phyloP scores from a whole-genome alignment of 92 coral and sea anemone species.

The Zoanthus sansibaricus region DNA sequence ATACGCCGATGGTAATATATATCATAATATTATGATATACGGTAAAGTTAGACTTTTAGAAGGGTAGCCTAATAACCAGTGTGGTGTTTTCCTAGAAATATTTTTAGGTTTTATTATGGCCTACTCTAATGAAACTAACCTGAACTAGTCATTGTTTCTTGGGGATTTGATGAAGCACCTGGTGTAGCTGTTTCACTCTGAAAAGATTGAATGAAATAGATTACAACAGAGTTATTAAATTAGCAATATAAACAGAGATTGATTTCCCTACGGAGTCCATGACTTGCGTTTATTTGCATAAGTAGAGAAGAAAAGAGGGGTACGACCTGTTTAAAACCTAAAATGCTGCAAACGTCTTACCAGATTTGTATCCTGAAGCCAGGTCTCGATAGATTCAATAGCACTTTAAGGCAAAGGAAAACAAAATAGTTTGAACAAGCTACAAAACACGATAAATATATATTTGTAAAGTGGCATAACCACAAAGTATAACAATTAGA shows the following conservation, averaged over 20 bases:
- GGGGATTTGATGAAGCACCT: constrained; percentile 32
- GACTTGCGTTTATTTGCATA: too few species aligned
- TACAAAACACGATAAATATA: neutral
- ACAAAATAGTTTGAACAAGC: neutral
- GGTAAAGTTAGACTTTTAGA: too few species aligned
- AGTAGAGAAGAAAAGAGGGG: neutral
- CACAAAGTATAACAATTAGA: too few species aligned
- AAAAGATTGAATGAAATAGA: neutral
- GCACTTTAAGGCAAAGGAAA: constrained; percentile 58
- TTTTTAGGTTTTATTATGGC: too few species aligned
- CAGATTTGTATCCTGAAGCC: constrained; percentile 75
- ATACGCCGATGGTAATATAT: too few species aligned
- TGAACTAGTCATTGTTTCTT: constrained; percentile 63
- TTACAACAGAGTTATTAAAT: neutral
- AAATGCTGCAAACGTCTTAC: constrained; percentile 7
- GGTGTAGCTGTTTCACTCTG: neutral
- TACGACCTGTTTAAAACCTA: neutral
- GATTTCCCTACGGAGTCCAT: too few species aligned
- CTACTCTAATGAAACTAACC: constrained; percentile 39
- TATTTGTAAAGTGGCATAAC: too few species aligned
- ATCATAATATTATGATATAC: too few species aligned
- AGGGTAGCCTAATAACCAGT: too few species aligned
- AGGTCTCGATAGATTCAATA: constrained; percentile 90
- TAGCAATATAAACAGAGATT: neutral
- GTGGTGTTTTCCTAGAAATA: too few species aligned